Evolutionary conservation across 2,888 invertebrate species (phyloP), one percentile per base, ranked within the genome.

Genomic region (Xestia ashworthii): DNA sequence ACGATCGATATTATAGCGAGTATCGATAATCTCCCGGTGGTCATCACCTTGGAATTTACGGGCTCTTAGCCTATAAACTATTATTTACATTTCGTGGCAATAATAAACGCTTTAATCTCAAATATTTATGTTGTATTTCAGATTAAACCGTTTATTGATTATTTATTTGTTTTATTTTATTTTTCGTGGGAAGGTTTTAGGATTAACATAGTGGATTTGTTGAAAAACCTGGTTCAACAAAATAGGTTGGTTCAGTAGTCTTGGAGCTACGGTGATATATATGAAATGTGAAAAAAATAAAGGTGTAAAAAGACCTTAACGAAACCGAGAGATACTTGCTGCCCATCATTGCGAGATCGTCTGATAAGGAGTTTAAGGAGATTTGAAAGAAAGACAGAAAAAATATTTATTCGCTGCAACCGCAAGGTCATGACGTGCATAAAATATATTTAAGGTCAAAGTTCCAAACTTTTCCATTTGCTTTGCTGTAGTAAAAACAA

Each of bases 11-110:
- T 80, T 74, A 76, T 65, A 71, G 44, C 65, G 50, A 67, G 64
- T 70, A 25, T 75, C 58, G 67, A 74, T 85, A 85, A 83, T 88
- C 85, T 82, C 66, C 64, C 69, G 76, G 80, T 88, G 89, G 85
- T 81, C 87, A 84, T 81, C 85, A 83, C 77, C 74, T 88, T 82
- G 77, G 73, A 81, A 87, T 89, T 89, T 88, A 90, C 77, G 77
- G 81, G 73, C 79, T 83, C 70, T 80, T 76, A 78, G 50, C 38
- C 74, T 74, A 82, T 79, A 70, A 85, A 84, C 82, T 55, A 78
- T 76, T 87, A 87, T 87, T 87, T 87, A 87, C 84, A 87, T 86
- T 87, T 81, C 80, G n/a, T 69, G 74, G 71, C 80, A 70, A 74
- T 86, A 86, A 83, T 80, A 80, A 69, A 65, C 32, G 16, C 66